A percentile compares a stretch with the other conserved stretches of the same genome.
Conservation (phyloP, 2,797 vertebrate species). For the Phrynocephalus guinanensis region DNA sequence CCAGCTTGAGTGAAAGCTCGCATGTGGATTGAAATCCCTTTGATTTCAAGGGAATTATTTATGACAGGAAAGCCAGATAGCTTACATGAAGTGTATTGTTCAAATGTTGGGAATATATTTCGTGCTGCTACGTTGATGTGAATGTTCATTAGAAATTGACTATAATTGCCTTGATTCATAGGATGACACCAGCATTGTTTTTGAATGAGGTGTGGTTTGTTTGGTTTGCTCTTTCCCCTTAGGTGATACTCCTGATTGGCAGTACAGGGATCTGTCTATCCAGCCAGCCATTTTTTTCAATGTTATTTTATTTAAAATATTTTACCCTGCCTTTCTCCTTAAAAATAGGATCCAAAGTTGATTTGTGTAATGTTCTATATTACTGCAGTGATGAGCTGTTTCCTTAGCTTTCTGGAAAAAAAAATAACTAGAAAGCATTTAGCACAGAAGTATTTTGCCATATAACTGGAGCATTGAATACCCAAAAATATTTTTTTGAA, state of each 20-base stretch:
- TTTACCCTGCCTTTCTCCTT: no score
- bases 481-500: not conserved
- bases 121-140: not conserved
- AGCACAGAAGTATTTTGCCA: not conserved
- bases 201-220: not conserved
- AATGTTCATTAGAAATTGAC: no score
- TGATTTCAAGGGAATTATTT: constrained; percentile 1
- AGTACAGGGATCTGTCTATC: not conserved
- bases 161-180: not conserved
- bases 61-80: not conserved
- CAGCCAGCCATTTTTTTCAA: no score
- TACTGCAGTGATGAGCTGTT: no score
- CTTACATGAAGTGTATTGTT: not conserved
- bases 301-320: not conserved
- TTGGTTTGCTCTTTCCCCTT: not conserved
- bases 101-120: not conserved
- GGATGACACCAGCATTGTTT: not conserved
- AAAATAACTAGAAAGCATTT: not conserved
- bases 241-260: not conserved
- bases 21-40: not conserved
- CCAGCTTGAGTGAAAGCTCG: not conserved
- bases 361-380: no score
- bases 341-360: no score
- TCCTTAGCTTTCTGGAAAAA: not conserved
- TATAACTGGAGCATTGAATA: not conserved